Base-by-base conservation (phyloP, 2,797 vertebrate genomes). In the Phrynocephalus forsythii region DNA sequence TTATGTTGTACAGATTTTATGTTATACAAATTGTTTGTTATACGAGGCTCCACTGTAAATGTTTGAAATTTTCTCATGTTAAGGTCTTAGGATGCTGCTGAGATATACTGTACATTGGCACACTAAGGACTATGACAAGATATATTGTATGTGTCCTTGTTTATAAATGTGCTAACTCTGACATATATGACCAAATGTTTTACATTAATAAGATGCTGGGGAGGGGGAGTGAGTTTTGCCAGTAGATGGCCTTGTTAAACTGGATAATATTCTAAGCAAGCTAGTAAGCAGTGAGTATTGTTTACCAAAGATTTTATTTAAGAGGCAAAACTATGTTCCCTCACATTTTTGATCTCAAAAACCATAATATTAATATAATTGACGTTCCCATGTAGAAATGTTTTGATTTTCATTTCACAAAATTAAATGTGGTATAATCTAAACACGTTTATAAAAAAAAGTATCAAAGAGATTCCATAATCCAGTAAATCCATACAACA, bases 181-280 rank as follows among this genome's bases (percentile, higher is more conserved):
- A 83, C 44, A 79, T 38, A 48, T 6, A 56, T 63, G 68, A 63
- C 33, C 81, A 90, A 90, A 88, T 81, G 60, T 30, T 89, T 86
- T 52, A 11, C 0, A 13, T 60, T 44, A 50, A 1, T 82, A 88
- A 50, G 48, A 67, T 95, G 95, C 94, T 88, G 52, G 83, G 93
- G 91, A 87, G n/a, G 88, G 87, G 83, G 60, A 20, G 60, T 63
- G 11, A 11, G 18, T 92, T 93, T 94, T 95, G 92, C 96, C 96
- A 97, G 96, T 89, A 97, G 97, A 96, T 96, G 96, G 96, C 96
- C 15, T 1, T 94, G 88, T 96, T 95, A 96, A 97, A 94, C 96
- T 95, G 93, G 92, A 77, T 93, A 96, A 96, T 92, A 86, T 72
- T 76, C 26, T 63, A 86, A 87, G 93, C 30, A 82, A 1, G 16